phyloP scores from a whole-genome alignment of 2,888 invertebrate species.

The Agrochola lota region DNA sequence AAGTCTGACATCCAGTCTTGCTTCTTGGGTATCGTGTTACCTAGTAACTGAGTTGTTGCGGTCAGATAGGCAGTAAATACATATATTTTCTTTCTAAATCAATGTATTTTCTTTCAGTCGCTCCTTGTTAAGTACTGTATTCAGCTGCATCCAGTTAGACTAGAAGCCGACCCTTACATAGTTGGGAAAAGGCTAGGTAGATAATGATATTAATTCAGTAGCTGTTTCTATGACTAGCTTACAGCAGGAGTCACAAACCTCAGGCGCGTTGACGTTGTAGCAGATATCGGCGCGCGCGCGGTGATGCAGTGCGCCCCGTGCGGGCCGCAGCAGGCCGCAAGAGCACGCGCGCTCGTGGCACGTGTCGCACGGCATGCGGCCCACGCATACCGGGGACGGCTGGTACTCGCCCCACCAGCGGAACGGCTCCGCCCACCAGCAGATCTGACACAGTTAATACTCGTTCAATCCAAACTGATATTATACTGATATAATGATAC shows the following conservation, averaged over 20 bases:
- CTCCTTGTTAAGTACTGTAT: background rate
- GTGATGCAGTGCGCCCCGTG: slow-evolving; percentile 70
- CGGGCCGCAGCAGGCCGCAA: slow-evolving; percentile 74
- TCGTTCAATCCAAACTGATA: background rate
- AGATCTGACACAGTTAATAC: slow-evolving; percentile 68
- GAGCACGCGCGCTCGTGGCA: slow-evolving; percentile 75
- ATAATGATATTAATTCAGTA: background rate
- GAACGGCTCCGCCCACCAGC: slow-evolving; percentile 73
- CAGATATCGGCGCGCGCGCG: slow-evolving; percentile 40
- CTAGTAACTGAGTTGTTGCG: background rate
- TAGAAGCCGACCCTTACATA: background rate
- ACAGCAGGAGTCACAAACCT: slow-evolving; percentile 62
- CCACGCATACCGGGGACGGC: slow-evolving; percentile 64
- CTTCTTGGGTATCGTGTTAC: background rate
- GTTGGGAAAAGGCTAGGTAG: background rate
- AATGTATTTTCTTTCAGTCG: background rate
- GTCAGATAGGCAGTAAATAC: background rate
- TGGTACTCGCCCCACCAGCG: slow-evolving; percentile 75
- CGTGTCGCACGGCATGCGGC: slow-evolving; percentile 66
- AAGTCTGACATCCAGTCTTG: background rate
- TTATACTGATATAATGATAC: background rate
- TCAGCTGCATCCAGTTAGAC: background rate
- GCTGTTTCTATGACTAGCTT: background rate
- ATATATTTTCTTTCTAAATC: background rate
- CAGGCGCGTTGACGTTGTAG: slow-evolving; percentile 75